These are phyloP conservation scores for Charina bottae DNA, from an alignment of 2,113 vertebrate species.

Conservation along the genomic window DNA sequence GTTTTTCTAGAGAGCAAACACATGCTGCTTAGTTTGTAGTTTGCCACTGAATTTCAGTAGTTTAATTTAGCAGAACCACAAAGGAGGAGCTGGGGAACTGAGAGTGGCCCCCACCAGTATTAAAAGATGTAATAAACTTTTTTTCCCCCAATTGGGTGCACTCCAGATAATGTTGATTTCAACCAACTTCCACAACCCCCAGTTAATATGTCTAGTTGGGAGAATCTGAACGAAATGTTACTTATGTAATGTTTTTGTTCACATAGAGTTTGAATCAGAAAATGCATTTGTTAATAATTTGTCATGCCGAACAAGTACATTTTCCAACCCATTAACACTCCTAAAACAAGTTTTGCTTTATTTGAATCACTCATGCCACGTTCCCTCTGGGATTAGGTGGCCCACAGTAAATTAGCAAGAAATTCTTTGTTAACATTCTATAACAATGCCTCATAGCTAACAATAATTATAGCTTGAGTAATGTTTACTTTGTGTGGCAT, in stretches of 20 bases:
- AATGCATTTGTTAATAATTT: background rate
- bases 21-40: background rate
- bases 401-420: background rate
- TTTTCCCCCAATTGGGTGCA: background rate
- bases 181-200: background rate
- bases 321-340: background rate
- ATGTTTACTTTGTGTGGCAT: background rate
- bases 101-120: background rate
- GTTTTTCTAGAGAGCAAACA: background rate
- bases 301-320: background rate
- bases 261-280: background rate
- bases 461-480: background rate
- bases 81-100: background rate
- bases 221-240: background rate
- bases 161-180: background rate
- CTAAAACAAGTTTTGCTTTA: background rate
- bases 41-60: background rate
- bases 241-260: background rate
- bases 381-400: background rate
- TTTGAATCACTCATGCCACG: background rate
- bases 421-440: background rate
- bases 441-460: background rate
- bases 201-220: background rate
- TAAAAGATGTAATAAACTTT: background rate
- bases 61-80: background rate